These are phyloP conservation scores for Mionectes macconnelli DNA, from an alignment of 2,113 vertebrate genomes.

Conservation along the genomic window DNA sequence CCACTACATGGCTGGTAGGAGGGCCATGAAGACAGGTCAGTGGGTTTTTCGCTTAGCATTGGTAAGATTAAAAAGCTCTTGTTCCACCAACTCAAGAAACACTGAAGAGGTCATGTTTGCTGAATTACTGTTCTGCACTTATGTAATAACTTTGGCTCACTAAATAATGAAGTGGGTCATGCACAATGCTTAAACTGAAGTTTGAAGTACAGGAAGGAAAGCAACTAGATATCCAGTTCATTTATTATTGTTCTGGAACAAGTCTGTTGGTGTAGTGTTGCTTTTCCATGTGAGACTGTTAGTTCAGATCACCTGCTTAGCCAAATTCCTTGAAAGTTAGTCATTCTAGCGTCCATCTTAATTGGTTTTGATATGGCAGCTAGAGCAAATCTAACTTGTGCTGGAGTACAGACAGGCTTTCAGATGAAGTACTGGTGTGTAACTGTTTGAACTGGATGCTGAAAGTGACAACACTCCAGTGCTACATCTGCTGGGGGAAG, in stretches of 20 bases:
- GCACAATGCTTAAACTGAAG: neutral
- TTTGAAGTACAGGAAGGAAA: neutral
- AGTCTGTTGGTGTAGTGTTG: neutral
- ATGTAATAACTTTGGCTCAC: fast-evolving
- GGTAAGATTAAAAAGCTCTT: neutral
- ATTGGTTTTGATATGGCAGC: neutral
- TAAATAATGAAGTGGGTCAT: neutral
- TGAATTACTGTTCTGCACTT: neutral
- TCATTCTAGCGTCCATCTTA: neutral
- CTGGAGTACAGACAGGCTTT: neutral
- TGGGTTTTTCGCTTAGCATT: neutral
- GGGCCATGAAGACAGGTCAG: conserved; percentile 90
- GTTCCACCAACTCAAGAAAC: neutral
- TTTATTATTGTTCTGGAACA: neutral
- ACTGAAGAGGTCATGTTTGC: neutral
- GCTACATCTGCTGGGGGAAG: fast-evolving
- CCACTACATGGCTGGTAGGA: conserved; percentile 92
- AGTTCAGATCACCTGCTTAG: neutral
- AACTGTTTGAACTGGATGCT: neutral
- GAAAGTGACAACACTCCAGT: neutral
- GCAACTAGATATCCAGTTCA: neutral
- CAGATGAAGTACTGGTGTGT: neutral
- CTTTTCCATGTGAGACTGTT: neutral
- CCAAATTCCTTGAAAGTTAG: neutral
- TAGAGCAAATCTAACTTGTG: neutral